Evolutionary conservation across 2,888 invertebrate species (phyloP).

Genomic region (Agrilus cyanescens): DNA sequence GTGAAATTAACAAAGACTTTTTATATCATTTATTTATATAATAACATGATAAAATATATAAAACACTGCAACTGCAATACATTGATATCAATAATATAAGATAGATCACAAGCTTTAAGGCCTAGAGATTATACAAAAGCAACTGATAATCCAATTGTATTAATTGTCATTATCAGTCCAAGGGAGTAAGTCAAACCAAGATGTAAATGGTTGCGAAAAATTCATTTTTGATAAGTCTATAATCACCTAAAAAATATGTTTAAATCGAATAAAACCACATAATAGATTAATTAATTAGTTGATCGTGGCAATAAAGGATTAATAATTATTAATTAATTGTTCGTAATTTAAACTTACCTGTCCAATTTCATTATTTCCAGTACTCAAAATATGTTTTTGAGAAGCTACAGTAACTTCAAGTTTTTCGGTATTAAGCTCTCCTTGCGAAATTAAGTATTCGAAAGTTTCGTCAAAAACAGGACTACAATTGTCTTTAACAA

Average conservation of each 20-base stretch:
- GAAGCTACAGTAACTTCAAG: slow-evolving; percentile 81
- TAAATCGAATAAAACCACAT: no score
- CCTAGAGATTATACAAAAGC: not conserved
- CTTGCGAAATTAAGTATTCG: slow-evolving; percentile 74
- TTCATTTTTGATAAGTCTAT: slow-evolving; percentile 55
- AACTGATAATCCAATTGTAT: not conserved
- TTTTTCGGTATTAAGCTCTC: slow-evolving; percentile 63
- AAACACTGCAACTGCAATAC: not conserved
- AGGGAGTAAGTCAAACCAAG: slow-evolving; percentile 62
- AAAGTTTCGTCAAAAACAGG: slow-evolving; percentile 86
- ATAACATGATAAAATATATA: not conserved
- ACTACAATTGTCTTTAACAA: slow-evolving; percentile 79
- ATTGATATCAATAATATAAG: not conserved
- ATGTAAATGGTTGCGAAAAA: slow-evolving; percentile 53
- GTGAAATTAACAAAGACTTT: no score
- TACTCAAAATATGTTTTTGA: slow-evolving; percentile 69
- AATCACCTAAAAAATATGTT: slow-evolving; percentile 42
- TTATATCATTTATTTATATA: no score
- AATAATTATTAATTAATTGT: not conserved
- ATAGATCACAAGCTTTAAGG: not conserved
- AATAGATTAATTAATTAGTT: no score
- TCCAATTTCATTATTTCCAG: slow-evolving; percentile 74
- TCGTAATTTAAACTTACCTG: slow-evolving; percentile 36
- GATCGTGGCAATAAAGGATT: no score
- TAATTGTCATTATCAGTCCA: slow-evolving; percentile 28